These are phyloP conservation scores for Thalpophila matura DNA, from an alignment of 2,888 invertebrate species.

Conservation along the genomic window DNA sequence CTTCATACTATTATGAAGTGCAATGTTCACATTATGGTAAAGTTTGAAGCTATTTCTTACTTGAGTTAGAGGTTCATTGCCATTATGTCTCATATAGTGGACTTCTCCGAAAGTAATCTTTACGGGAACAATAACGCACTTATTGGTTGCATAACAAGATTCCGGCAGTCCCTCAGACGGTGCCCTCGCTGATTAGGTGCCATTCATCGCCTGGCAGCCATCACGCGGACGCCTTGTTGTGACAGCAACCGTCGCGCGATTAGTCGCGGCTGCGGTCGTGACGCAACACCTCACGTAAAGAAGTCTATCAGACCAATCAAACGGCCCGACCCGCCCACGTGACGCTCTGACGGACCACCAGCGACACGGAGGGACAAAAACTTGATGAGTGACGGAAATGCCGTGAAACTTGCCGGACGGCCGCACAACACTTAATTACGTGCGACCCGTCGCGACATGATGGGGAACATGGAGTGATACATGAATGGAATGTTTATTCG, in stretches of 20 bases:
- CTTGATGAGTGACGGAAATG: constrained; percentile 43
- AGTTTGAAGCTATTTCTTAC: too few relatives aligned
- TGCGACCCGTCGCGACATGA: neutral
- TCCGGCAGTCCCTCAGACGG: neutral
- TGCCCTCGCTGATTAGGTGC: constrained; percentile 33
- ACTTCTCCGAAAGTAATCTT: constrained; percentile 9
- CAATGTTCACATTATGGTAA: too few relatives aligned
- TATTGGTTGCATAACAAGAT: constrained; percentile 1
- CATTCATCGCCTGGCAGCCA: constrained; percentile 32
- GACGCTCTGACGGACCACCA: constrained; percentile 38
- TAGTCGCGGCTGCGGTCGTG: constrained; percentile 25
- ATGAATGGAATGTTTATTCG: neutral
- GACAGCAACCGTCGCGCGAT: constrained; percentile 36
- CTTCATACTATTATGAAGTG: too few relatives aligned
- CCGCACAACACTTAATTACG: constrained; percentile 10
- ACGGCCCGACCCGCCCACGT: neutral
- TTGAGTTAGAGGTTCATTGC: neutral
- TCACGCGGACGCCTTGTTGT: constrained; percentile 25
- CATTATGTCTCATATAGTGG: neutral
- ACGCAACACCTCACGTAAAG: constrained; percentile 1
- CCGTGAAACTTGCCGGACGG: constrained; percentile 30
- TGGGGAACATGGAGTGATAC: neutral
- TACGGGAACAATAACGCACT: constrained; percentile 20
- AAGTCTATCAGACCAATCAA: constrained; percentile 12
- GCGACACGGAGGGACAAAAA: constrained; percentile 47